A percentile compares a stretch with the other conserved stretches of the same genome.
phyloP scores from a whole-genome alignment of 2,113 vertebrate genomes.

The Lagopus leucura region DNA sequence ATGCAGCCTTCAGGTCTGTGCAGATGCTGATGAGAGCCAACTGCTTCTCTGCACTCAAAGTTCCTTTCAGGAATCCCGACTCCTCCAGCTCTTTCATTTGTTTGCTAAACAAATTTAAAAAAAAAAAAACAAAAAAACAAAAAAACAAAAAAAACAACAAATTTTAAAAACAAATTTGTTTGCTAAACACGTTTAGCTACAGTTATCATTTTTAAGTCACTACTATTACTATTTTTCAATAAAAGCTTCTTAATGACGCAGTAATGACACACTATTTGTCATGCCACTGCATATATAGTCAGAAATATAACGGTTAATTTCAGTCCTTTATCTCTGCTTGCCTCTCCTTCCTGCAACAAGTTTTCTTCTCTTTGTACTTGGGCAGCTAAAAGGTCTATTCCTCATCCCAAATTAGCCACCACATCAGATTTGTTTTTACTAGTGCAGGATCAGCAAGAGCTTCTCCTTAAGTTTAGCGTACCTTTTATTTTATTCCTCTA shows the following conservation, averaged over 20 bases:
- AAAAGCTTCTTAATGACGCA: neutral
- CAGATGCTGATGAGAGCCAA: slow-evolving; percentile 83
- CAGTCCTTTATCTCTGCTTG: neutral
- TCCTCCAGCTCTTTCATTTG: slow-evolving; percentile 85
- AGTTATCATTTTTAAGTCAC: neutral
- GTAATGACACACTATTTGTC: neutral
- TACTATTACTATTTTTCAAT: neutral
- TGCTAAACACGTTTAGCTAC: slow-evolving; percentile 71
- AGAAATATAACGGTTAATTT: neutral
- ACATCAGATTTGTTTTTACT: neutral
- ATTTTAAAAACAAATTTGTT: too few species aligned
- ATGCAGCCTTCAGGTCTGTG: slow-evolving; percentile 81
- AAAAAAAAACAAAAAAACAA: too few species aligned
- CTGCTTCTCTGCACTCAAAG: slow-evolving; percentile 80
- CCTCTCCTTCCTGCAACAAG: neutral
- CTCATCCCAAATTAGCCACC: neutral
- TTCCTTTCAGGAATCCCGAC: slow-evolving; percentile 84
- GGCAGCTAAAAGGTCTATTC: neutral
- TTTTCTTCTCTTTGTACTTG: neutral
- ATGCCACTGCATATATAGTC: neutral
- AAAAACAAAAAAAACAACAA: too few species aligned
- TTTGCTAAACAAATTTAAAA: slow-evolving; percentile 83
- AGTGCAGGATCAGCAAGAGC: neutral
- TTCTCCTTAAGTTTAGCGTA: neutral
- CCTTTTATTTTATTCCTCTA: neutral